Evolutionary conservation across 2,888 invertebrate species (phyloP).

Genomic region (Morpho achilles): DNA sequence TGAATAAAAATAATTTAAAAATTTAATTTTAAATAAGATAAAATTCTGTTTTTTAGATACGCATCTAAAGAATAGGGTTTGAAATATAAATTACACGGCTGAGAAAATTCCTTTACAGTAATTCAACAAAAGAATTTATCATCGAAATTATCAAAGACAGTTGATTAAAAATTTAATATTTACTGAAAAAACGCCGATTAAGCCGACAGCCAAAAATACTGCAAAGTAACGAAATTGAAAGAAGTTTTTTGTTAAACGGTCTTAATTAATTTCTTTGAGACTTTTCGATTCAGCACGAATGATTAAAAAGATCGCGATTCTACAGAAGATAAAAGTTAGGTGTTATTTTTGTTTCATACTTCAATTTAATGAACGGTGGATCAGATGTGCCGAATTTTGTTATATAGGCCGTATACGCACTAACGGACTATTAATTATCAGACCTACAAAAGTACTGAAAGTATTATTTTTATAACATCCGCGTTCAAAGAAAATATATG

Average conservation of each 20-base stretch:
- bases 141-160: slow-evolving; percentile 13
- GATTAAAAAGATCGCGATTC: slow-evolving; percentile 11
- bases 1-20: too few species aligned
- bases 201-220: slow-evolving; percentile 6
- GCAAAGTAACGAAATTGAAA: slow-evolving; percentile 13
- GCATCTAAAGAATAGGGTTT: not conserved
- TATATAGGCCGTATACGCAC: not conserved
- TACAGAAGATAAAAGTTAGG: slow-evolving; percentile 3
- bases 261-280: slow-evolving; percentile 18
- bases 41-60: not conserved
- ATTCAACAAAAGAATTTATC: slow-evolving; percentile 10
- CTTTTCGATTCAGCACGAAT: slow-evolving; percentile 9
- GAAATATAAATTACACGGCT: slow-evolving; percentile 5
- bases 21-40: not conserved
- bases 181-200: slow-evolving; percentile 15
- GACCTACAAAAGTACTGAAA: too few species aligned
- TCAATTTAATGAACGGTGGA: slow-evolving; percentile 1
- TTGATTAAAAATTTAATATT: slow-evolving; percentile 17
- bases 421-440: not conserved
- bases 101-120: slow-evolving; percentile 1
- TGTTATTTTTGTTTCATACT: slow-evolving; percentile 9
- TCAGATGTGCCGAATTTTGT: slow-evolving; percentile 2
- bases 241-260: slow-evolving; percentile 14
- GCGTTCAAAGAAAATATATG: too few species aligned
- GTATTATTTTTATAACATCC: too few species aligned